Evolutionary conservation across 2,888 invertebrate genomes (phyloP).

Genomic region (Idaea aversata): DNA sequence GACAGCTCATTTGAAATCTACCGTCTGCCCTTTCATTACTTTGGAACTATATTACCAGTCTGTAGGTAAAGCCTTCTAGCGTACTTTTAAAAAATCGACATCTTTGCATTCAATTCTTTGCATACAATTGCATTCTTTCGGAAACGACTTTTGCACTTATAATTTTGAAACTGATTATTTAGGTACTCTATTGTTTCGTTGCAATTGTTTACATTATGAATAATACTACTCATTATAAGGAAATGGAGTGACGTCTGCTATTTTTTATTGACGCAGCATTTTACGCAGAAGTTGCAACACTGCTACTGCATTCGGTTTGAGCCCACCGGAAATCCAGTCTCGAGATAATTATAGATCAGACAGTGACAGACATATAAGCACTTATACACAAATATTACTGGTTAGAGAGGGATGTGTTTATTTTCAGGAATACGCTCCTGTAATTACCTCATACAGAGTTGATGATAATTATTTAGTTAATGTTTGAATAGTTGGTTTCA

Average conservation of each 20-base stretch:
- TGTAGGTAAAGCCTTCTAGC: neutral
- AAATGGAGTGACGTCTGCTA: conserved; percentile 31
- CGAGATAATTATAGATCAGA: conserved; percentile 69
- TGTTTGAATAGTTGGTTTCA: conserved; percentile 23
- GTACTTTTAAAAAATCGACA: neutral
- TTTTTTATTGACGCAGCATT: conserved; percentile 46
- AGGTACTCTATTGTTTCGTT: neutral
- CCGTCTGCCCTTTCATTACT: conserved; percentile 12
- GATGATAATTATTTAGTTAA: conserved; percentile 48
- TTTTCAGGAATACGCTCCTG: conserved; percentile 37
- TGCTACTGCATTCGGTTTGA: conserved; percentile 43
- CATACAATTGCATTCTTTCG: no score
- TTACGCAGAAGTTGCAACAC: conserved; percentile 42
- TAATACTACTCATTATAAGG: conserved; percentile 15
- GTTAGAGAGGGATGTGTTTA: conserved; percentile 39
- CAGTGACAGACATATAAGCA: conserved; percentile 51
- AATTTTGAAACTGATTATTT: neutral
- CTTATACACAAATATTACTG: conserved; percentile 27
- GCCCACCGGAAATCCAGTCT: conserved; percentile 68
- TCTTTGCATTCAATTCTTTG: no score
- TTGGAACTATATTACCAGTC: neutral
- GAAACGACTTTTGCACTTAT: no score
- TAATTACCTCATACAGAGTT: conserved; percentile 38
- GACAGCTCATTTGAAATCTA: conserved; percentile 28
- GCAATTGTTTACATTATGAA: conserved; percentile 8